Evolutionary conservation across 2,888 invertebrate species (phyloP).

Genomic region (Brachyptera risi): DNA sequence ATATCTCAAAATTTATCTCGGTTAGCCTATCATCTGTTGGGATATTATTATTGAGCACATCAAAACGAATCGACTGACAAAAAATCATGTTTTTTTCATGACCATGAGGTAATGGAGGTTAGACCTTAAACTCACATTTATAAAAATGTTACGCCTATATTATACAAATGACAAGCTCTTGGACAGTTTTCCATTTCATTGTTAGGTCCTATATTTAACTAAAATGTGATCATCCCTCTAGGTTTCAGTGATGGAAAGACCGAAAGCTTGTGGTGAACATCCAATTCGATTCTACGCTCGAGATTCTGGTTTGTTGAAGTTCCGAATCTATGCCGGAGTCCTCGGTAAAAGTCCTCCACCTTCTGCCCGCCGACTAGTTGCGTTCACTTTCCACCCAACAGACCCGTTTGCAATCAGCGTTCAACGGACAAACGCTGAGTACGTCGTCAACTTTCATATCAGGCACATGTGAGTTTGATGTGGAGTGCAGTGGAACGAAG

Average conservation of each 20-base stretch:
- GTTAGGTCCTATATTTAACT: no score
- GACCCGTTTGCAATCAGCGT: slow-evolving; percentile 96
- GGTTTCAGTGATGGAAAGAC: slow-evolving; percentile 88
- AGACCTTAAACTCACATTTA: no score
- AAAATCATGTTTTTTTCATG: no score
- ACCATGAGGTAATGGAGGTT: no score
- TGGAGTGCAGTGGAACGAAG: not conserved
- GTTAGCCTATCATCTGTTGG: no score
- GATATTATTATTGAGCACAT: no score
- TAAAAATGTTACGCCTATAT: no score
- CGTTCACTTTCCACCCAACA: slow-evolving; percentile 93
- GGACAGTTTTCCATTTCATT: no score
- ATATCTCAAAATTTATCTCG: no score
- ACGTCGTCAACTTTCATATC: slow-evolving; percentile 92
- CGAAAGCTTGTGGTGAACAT: slow-evolving; percentile 88
- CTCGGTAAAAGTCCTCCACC: slow-evolving; percentile 59
- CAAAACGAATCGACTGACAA: no score
- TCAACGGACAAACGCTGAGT: slow-evolving; percentile 87
- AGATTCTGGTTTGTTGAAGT: slow-evolving; percentile 72
- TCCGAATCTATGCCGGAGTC: slow-evolving; percentile 68
- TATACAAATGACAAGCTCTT: no score
- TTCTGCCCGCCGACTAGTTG: slow-evolving; percentile 74
- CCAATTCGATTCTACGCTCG: slow-evolving; percentile 89
- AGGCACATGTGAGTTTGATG: slow-evolving; percentile 53
- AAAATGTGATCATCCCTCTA: no score